A percentile compares a stretch with the other conserved stretches of the same genome.
Conservation (phyloP, 2,888 invertebrate genomes). For the Drosophila limbata region DNA sequence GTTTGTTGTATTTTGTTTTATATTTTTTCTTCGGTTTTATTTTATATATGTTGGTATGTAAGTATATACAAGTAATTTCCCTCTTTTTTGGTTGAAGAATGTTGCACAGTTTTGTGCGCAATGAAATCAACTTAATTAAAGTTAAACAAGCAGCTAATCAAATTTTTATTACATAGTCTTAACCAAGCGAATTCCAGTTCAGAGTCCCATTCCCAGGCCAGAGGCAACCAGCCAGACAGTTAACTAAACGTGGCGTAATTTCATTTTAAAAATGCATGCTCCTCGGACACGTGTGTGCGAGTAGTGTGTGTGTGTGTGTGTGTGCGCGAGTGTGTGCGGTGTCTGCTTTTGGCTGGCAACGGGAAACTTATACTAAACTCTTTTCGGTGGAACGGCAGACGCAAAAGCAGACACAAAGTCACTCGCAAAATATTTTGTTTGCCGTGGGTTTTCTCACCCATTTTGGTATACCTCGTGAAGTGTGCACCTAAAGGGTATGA, state of each 20-base stretch:
- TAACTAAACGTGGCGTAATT: constrained; percentile 74
- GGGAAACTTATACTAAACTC: constrained; percentile 23
- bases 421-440: constrained; percentile 30
- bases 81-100: constrained; percentile 6
- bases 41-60: not conserved
- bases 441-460: constrained; percentile 6
- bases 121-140: constrained; percentile 78
- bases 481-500: not conserved
- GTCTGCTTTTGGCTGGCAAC: constrained; percentile 15
- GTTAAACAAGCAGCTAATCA: constrained; percentile 81
- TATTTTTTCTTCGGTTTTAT: not conserved
- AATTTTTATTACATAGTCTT: constrained; percentile 71
- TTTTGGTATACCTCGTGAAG: not conserved
- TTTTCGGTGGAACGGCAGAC: constrained; percentile 1
- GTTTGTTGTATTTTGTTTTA: not conserved
- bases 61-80: not conserved
- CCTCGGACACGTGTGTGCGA: constrained; percentile 8
- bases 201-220: not conserved
- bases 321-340: constrained; percentile 18
- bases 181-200: constrained; percentile 29
- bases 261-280: constrained; percentile 75
- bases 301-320: constrained; percentile 7
- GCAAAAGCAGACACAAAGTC: constrained; percentile 32
- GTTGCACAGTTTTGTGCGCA: constrained; percentile 39
- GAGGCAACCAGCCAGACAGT: constrained; percentile 36